Evolutionary conservation across 2,888 invertebrate genomes (phyloP).

Genomic region (Boloria euphrosyne): DNA sequence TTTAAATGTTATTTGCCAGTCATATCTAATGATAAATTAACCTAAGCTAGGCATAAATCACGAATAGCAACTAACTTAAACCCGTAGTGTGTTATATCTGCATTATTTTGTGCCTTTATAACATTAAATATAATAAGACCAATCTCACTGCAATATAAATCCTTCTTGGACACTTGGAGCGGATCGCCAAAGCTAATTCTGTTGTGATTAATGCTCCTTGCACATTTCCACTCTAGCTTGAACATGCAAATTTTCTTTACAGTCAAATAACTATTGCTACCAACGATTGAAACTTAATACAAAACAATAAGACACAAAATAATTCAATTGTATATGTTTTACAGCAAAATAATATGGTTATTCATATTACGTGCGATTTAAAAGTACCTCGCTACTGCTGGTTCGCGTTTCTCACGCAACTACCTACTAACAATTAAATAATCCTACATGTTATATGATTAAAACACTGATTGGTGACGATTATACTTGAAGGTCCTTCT

Average conservation of each 20-base stretch:
- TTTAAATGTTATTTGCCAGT: constrained; percentile 16
- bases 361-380: constrained; percentile 52
- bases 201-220: constrained; percentile 80
- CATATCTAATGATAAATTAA: constrained; percentile 26
- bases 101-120: constrained; percentile 46
- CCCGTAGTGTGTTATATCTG: constrained; percentile 40
- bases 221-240: constrained; percentile 72
- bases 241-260: constrained; percentile 47
- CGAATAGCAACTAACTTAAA: constrained; percentile 39
- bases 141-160: constrained; percentile 65
- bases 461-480: constrained; percentile 57
- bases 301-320: constrained; percentile 24
- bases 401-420: constrained; percentile 81
- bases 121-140: constrained; percentile 41
- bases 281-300: constrained; percentile 50
- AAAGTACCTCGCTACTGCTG: constrained; percentile 69
- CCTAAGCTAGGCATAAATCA: constrained; percentile 41
- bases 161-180: constrained; percentile 73
- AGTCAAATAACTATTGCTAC: constrained; percentile 27
- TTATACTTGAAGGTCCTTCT: constrained; percentile 40
- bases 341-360: constrained; percentile 37
- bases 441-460: constrained; percentile 66
- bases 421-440: constrained; percentile 70
- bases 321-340: constrained; percentile 3
- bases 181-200: constrained; percentile 81